phyloP scores from a whole-genome alignment of 1,140 invertebrate species.

The Hydropsyche tenuis region DNA sequence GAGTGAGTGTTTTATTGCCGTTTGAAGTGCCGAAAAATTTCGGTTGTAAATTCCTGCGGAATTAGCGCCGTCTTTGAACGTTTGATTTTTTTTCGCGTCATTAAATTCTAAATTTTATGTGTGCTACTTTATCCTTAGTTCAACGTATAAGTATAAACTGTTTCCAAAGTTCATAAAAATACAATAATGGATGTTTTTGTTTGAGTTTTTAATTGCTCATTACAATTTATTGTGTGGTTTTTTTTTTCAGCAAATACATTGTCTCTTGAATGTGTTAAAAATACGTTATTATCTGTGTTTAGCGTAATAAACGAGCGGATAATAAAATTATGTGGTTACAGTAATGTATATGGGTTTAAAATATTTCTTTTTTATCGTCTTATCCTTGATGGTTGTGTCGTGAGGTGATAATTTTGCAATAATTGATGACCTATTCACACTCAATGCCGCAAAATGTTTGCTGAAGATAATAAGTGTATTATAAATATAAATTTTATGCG shows the following conservation, averaged over 20 bases:
- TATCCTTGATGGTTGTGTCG: constrained; percentile 13
- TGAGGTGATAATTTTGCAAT: constrained; percentile 6
- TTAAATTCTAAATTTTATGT: neutral
- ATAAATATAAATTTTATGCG: no score
- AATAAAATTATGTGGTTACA: constrained; percentile 3
- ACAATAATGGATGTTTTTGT: neutral
- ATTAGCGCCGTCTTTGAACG: constrained; percentile 33
- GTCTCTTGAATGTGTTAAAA: neutral
- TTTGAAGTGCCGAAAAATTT: constrained; percentile 43
- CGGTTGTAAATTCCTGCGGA: constrained; percentile 44
- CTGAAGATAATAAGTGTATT: neutral
- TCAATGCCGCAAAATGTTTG: neutral
- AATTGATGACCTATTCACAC: constrained; percentile 16
- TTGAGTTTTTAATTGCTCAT: neutral
- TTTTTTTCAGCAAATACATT: no score
- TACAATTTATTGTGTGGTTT: no score
- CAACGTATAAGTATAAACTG: no score
- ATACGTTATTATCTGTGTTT: neutral
- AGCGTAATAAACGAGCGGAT: neutral
- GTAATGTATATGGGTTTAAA: neutral
- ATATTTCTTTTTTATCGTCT: neutral
- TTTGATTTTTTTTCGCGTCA: neutral
- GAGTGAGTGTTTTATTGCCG: constrained; percentile 44
- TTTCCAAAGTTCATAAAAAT: neutral
- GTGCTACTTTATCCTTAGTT: neutral